Percentiles rank a stretch among this genome's conserved stretches.
Evolutionary conservation across 2,113 vertebrate genomes (phyloP).

Genomic region (rabbit (Oryctolagus cuniculus)): DNA sequence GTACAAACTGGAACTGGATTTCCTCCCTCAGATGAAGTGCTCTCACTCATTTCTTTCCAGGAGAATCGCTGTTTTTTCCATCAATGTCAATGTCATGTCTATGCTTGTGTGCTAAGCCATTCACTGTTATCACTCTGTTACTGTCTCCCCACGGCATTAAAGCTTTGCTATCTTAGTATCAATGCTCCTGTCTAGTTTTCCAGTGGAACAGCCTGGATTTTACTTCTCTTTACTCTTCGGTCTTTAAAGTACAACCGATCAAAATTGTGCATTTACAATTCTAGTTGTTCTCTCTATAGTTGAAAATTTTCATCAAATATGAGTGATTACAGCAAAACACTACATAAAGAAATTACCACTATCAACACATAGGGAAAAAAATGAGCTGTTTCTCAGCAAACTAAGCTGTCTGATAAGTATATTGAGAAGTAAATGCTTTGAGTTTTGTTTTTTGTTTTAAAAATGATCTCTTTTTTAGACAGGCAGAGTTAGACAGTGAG

Average conservation of each 20-base stretch:
- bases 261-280: background rate
- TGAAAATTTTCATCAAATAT: slow-evolving; percentile 8
- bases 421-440: background rate
- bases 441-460: background rate
- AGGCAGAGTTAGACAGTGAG: too few species aligned
- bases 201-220: background rate
- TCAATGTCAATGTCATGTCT: background rate
- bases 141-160: background rate
- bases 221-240: background rate
- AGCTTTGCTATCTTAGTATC: background rate
- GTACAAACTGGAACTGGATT: background rate
- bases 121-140: background rate
- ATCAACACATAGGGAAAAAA: background rate
- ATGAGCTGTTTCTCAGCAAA: background rate
- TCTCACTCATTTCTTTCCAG: background rate
- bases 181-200: background rate
- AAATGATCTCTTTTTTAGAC: too few species aligned
- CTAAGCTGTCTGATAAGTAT: background rate
- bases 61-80: background rate
- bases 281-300: background rate
- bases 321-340: background rate
- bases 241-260: slow-evolving; percentile 7
- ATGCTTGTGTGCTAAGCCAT: background rate
- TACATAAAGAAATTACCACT: slow-evolving; percentile 26
- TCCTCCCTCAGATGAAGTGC: background rate